Percentiles rank a stretch among this genome's conserved stretches.
These are phyloP conservation scores for Hylaea fasciaria DNA, from an alignment of 2,888 invertebrate genomes.

Conservation along the genomic window DNA sequence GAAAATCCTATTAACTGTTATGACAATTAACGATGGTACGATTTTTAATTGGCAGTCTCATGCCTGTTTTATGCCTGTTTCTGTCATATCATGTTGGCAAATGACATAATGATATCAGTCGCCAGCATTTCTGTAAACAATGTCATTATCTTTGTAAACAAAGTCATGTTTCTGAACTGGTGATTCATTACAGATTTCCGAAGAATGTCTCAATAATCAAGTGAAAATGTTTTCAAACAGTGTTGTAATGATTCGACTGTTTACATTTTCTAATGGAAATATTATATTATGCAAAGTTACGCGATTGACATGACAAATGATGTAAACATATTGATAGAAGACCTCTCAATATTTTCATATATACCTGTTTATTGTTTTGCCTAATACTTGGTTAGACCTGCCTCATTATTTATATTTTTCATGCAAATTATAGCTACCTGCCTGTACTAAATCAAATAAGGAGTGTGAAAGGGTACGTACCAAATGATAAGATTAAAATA, in stretches of 20 bases:
- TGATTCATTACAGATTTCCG: constrained; percentile 22
- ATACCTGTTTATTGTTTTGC: no score
- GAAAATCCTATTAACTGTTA: no score
- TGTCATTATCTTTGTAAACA: constrained; percentile 17
- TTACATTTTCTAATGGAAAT: constrained; percentile 26
- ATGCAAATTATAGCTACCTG: constrained; percentile 3
- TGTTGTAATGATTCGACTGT: constrained; percentile 14
- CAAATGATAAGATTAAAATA: constrained; percentile 36
- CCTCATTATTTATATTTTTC: not conserved
- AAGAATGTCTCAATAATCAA: constrained; percentile 26
- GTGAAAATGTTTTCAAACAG: constrained; percentile 19
- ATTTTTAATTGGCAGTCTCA: no score
- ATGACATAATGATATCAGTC: not conserved
- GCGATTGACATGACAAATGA: not conserved
- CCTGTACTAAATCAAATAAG: constrained; percentile 3
- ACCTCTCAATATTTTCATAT: not conserved
- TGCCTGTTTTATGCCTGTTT: no score
- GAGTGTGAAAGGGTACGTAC: constrained; percentile 30
- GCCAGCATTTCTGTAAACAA: not conserved
- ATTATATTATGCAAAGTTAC: constrained; percentile 2
- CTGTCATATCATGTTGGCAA: no score
- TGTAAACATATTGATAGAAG: not conserved
- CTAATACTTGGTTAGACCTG: not conserved
- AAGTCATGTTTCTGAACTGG: constrained; percentile 20
- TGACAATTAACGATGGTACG: no score